A percentile compares a stretch with the other conserved stretches of the same genome.
phyloP scores from a whole-genome alignment of 2,888 invertebrate species.

The Epirrhoe tristata region DNA sequence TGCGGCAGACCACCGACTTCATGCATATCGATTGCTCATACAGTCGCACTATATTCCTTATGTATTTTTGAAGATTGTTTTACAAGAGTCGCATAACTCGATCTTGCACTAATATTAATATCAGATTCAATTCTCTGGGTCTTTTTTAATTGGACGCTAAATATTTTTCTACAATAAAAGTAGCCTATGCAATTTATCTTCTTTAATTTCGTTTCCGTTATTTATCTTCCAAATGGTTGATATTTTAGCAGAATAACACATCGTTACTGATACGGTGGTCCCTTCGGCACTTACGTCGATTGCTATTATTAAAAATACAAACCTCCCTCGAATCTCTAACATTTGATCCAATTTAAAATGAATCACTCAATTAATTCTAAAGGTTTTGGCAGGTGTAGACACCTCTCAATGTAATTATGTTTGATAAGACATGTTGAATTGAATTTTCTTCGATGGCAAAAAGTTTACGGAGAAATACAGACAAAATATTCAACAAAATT shows the following conservation, averaged over 20 bases:
- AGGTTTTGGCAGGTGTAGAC: conserved; percentile 24
- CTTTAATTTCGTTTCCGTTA: no score
- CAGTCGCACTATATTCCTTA: conserved; percentile 2
- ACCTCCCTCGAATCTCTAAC: conserved; percentile 60
- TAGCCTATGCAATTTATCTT: no score
- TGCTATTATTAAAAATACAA: conserved; percentile 65
- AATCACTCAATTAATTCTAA: conserved; percentile 35
- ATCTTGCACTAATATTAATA: no score
- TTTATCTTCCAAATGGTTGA: no score
- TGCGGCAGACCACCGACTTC: conserved; percentile 37
- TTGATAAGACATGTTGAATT: neutral
- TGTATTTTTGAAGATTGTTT: neutral
- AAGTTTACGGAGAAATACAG: neutral
- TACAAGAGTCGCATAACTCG: neutral
- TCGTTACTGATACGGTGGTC: conserved; percentile 56
- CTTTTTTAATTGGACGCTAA: no score
- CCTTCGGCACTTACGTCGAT: conserved; percentile 60
- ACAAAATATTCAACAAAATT: conserved; percentile 7
- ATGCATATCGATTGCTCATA: conserved; percentile 9
- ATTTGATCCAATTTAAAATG: conserved; percentile 17
- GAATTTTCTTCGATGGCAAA: neutral
- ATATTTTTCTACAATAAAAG: no score
- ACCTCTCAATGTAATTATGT: conserved; percentile 7
- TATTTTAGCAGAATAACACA: conserved; percentile 51
- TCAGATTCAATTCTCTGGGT: no score